Conservation (phyloP, 2,113 vertebrate genomes). For the Daphoenositta chrysoptera region DNA sequence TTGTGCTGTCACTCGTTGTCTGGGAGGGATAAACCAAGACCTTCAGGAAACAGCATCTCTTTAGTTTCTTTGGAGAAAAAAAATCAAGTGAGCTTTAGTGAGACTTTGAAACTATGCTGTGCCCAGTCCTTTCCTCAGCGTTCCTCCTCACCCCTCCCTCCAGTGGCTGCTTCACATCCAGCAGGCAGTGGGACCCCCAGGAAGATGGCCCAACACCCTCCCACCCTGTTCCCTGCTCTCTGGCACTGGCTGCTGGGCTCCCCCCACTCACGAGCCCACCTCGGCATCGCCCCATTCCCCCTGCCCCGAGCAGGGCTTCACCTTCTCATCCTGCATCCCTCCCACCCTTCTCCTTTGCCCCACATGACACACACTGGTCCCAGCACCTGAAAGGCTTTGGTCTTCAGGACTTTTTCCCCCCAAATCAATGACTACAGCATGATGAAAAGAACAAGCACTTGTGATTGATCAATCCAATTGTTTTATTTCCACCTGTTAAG, state of each 20-base stretch:
- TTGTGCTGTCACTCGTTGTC: background rate
- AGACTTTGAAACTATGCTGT: rapidly evolving
- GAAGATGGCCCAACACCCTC: background rate
- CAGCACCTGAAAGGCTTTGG: background rate
- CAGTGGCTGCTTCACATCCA: rapidly evolving
- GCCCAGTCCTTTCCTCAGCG: too few species aligned
- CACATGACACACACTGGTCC: background rate
- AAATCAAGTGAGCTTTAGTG: background rate
- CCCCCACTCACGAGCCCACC: background rate
- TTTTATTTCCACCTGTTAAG: conserved; percentile 68
- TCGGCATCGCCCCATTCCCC: rapidly evolving
- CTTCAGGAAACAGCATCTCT: background rate
- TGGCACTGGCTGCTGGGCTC: rapidly evolving
- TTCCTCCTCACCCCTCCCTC: rapidly evolving
- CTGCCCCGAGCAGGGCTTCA: rapidly evolving
- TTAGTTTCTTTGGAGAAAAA: background rate
- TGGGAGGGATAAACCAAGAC: background rate
- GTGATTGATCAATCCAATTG: background rate
- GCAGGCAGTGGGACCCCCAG: rapidly evolving
- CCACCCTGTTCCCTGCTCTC: background rate
- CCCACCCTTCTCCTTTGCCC: background rate
- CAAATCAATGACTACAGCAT: rapidly evolving
- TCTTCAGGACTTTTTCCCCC: rapidly evolving
- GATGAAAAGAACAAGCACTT: background rate
- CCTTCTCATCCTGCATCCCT: too few species aligned